A percentile compares a stretch with the other conserved stretches of the same genome.
Evolutionary conservation across 1,140 invertebrate genomes (phyloP).

Genomic region (Probaryconus sp.): DNA sequence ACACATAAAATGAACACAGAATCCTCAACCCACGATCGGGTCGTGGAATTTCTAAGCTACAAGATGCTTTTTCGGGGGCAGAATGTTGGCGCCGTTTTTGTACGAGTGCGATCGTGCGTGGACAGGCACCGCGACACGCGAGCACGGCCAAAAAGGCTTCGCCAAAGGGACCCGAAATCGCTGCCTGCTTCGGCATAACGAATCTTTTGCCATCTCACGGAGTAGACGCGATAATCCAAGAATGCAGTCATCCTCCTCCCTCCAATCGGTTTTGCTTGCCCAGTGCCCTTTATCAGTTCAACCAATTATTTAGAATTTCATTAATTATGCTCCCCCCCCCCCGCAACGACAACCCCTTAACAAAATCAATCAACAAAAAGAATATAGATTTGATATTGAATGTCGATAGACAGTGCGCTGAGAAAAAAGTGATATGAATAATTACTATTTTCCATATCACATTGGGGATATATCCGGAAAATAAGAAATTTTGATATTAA

Average conservation of each 20-base stretch:
- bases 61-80: conserved; percentile 68
- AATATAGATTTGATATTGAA: conserved; percentile 13
- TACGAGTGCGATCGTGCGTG: conserved; percentile 48
- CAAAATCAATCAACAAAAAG: conserved; percentile 16
- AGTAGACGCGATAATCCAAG: conserved; percentile 40
- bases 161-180: conserved; percentile 36
- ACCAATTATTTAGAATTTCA: conserved; percentile 20
- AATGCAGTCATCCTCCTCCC: conserved; percentile 18
- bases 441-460: too few relatives aligned
- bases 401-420: conserved; percentile 7
- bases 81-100: conserved; percentile 70
- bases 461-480: too few relatives aligned
- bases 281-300: conserved; percentile 33
- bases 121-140: conserved; percentile 47
- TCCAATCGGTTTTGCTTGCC: conserved; percentile 1
- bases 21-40: conserved; percentile 27
- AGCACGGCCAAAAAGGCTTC: conserved; percentile 10
- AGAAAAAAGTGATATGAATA: conserved; percentile 11
- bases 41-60: conserved; percentile 65
- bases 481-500: too few relatives aligned
- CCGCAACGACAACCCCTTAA: too few relatives aligned
- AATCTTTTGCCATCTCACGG: conserved; percentile 44
- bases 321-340: too few relatives aligned
- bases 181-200: conserved; percentile 33
- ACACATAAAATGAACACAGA: conserved; percentile 29